Evolutionary conservation across 2,797 vertebrate species (phyloP).

Genomic region (Pipistrellus kuhlii): DNA sequence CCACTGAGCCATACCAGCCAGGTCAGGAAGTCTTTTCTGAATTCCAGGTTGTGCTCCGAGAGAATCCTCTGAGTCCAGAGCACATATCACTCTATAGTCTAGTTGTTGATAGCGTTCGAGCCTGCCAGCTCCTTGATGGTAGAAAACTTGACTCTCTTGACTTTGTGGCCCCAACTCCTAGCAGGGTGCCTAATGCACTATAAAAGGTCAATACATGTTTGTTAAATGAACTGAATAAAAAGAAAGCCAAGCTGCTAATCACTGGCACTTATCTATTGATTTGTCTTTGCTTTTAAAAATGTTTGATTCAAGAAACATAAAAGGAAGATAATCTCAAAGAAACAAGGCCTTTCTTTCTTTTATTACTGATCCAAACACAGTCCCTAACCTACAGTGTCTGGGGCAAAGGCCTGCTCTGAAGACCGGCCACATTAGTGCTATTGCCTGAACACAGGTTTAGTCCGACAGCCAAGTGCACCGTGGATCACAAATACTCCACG

Average conservation of each 20-base stretch:
- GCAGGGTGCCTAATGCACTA: background rate
- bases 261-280: constrained; percentile 41
- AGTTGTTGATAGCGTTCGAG: background rate
- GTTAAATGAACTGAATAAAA: constrained; percentile 45
- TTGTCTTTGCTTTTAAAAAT: constrained; percentile 56
- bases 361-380: background rate
- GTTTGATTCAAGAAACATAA: constrained; percentile 59
- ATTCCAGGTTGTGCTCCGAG: background rate
- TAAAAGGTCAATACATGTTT: background rate
- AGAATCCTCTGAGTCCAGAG: background rate
- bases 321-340: constrained; percentile 51
- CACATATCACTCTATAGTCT: background rate
- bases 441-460: background rate
- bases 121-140: background rate
- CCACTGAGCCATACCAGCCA: no score
- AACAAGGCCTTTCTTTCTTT: background rate
- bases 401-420: background rate
- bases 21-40: background rate
- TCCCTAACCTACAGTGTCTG: background rate
- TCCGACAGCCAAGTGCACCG: background rate
- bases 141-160: background rate
- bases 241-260: constrained; percentile 1
- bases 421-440: background rate
- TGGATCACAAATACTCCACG: background rate
- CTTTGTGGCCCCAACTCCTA: background rate